phyloP scores from a whole-genome alignment of 2,888 invertebrate species.

The Acronicta psi region DNA sequence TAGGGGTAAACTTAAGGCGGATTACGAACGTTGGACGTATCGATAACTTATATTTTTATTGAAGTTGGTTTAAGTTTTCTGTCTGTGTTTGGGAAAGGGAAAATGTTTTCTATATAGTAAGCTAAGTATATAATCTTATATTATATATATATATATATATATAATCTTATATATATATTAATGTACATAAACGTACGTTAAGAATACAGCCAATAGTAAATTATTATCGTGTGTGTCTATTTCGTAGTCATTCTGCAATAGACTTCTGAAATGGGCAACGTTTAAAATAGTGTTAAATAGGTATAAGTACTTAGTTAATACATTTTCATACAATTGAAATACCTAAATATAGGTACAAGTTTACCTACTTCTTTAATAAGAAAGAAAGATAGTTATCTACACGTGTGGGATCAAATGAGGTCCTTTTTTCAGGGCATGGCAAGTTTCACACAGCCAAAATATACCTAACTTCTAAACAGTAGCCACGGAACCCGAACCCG shows the following conservation, averaged over 20 bases:
- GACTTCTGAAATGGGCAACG: no score
- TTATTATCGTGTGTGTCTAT: no score
- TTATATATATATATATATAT: no score
- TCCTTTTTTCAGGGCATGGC: background rate
- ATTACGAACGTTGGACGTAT: slow-evolving; percentile 45
- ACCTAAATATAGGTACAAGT: slow-evolving; percentile 35
- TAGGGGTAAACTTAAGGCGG: slow-evolving; percentile 22
- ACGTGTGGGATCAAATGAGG: background rate
- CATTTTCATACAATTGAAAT: no score
- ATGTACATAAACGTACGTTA: no score
- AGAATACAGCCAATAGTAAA: no score
- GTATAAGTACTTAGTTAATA: no score
- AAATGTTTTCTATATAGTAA: slow-evolving; percentile 1
- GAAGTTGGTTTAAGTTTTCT: slow-evolving; percentile 39
- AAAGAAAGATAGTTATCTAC: slow-evolving; percentile 35
- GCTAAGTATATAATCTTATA: no score
- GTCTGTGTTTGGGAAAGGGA: slow-evolving; percentile 28
- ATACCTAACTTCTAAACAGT: slow-evolving; percentile 38
- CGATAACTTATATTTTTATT: slow-evolving; percentile 51
- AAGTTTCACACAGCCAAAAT: slow-evolving; percentile 20
- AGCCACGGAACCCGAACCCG: slow-evolving; percentile 60
- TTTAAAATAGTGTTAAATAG: no score
- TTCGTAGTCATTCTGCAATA: no score
- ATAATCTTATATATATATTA: no score
- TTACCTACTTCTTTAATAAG: slow-evolving; percentile 42